These are phyloP conservation scores for Melitaea cinxia DNA, from an alignment of 1,140 invertebrate species.

Conservation along the genomic window DNA sequence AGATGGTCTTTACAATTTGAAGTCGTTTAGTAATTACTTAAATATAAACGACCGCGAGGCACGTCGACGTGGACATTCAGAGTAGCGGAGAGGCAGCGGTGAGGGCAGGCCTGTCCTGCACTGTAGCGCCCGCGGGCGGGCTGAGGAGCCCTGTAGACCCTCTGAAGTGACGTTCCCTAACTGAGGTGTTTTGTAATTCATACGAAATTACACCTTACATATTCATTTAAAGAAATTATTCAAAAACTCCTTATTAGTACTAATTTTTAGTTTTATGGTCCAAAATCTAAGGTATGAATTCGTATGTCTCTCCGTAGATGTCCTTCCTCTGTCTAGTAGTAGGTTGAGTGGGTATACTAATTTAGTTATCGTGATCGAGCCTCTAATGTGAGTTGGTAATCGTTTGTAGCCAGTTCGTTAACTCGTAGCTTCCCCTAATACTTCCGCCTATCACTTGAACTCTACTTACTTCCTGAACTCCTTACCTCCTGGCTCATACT, in stretches of 20 bases:
- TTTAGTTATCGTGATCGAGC: neutral
- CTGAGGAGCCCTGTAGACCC: too few relatives aligned
- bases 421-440: neutral
- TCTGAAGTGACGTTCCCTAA: too few relatives aligned
- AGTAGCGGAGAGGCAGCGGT: too few relatives aligned
- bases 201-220: neutral
- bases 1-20: too few relatives aligned
- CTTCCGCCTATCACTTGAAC: neutral
- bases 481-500: neutral
- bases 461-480: neutral
- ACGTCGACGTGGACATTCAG: neutral
- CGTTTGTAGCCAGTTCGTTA: too few relatives aligned
- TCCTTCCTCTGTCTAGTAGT: neutral
- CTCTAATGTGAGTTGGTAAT: neutral
- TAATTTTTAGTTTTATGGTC: too few relatives aligned
- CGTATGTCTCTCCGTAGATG: neutral
- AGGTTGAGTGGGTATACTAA: neutral
- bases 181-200: neutral
- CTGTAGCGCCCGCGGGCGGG: constrained; percentile 1
- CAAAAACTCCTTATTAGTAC: too few relatives aligned
- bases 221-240: too few relatives aligned
- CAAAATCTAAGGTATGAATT: constrained; percentile 1
- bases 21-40: too few relatives aligned
- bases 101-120: constrained; percentile 10
- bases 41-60: neutral